Conservation (phyloP, 1,140 invertebrate species). For the Scaptomyza pallida region DNA sequence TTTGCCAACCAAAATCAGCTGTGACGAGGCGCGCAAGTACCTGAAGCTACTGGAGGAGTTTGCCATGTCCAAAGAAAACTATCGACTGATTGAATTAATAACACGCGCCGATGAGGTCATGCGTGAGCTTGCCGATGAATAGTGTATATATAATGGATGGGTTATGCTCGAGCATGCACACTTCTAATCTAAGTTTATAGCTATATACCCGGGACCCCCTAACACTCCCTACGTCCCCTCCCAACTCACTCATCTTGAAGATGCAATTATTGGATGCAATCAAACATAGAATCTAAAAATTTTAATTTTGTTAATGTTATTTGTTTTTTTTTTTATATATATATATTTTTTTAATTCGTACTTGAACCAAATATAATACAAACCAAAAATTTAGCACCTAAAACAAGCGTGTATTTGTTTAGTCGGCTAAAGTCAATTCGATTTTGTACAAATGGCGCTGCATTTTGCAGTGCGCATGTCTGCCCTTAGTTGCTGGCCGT, state of each 20-base stretch:
- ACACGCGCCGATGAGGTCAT: slow-evolving; percentile 77
- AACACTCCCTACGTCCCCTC: too few relatives aligned
- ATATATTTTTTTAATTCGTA: background rate
- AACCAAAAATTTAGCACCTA: slow-evolving; percentile 16
- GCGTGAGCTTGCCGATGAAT: slow-evolving; percentile 67
- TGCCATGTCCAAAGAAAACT: slow-evolving; percentile 71
- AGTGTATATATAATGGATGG: background rate
- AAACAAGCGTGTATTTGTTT: background rate
- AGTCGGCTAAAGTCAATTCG: slow-evolving; percentile 14
- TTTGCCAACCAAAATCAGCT: slow-evolving; percentile 56
- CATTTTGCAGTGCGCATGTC: slow-evolving; percentile 44
- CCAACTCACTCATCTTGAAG: slow-evolving; percentile 55
- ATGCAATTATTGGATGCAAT: slow-evolving; percentile 60
- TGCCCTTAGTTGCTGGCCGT: slow-evolving; percentile 49
- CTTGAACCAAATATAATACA: background rate
- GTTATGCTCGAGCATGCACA: background rate
- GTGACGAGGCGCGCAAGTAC: slow-evolving; percentile 74
- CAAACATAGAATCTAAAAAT: slow-evolving; percentile 64
- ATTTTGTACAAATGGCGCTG: slow-evolving; percentile 12
- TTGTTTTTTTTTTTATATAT: background rate
- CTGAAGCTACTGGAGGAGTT: slow-evolving; percentile 78
- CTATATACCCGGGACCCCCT: too few relatives aligned
- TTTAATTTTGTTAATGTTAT: slow-evolving; percentile 28
- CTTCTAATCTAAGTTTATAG: background rate
- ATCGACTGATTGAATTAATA: slow-evolving; percentile 73